These are phyloP conservation scores for Microcebus lehilahytsara DNA, from an alignment of 2,113 vertebrate genomes.

Conservation along the genomic window DNA sequence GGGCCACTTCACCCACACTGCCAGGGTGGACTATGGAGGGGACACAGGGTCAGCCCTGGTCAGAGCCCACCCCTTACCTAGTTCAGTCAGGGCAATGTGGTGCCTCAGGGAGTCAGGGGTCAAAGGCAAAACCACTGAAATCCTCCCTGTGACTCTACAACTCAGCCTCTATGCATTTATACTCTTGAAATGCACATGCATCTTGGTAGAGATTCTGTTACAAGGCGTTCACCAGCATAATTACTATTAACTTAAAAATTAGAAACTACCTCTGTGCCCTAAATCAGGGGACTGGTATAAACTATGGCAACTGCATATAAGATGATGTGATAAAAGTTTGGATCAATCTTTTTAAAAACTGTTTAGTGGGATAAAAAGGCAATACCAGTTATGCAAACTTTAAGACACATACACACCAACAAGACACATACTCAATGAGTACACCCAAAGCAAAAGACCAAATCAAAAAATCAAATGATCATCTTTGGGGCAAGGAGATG, in stretches of 20 bases:
- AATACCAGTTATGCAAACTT: not conserved
- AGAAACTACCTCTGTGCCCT: not conserved
- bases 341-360: not conserved
- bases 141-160: not conserved
- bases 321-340: not conserved
- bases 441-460: not conserved
- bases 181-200: not conserved
- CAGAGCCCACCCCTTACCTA: not conserved
- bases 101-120: not conserved
- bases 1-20: slow-evolving; percentile 99
- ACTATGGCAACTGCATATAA: not conserved
- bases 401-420: not conserved
- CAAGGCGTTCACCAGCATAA: not conserved
- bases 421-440: not conserved
- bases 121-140: not conserved
- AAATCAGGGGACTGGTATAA: not conserved
- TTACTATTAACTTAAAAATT: not conserved
- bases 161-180: not conserved
- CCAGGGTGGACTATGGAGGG: slow-evolving; percentile 90
- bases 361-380: not conserved
- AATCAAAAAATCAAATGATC: not conserved
- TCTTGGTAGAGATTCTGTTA: not conserved
- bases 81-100: not conserved
- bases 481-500: not conserved
- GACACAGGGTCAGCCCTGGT: slow-evolving; percentile 1